phyloP scores from a whole-genome alignment of 2,888 invertebrate species.

The Cryptus armator region DNA sequence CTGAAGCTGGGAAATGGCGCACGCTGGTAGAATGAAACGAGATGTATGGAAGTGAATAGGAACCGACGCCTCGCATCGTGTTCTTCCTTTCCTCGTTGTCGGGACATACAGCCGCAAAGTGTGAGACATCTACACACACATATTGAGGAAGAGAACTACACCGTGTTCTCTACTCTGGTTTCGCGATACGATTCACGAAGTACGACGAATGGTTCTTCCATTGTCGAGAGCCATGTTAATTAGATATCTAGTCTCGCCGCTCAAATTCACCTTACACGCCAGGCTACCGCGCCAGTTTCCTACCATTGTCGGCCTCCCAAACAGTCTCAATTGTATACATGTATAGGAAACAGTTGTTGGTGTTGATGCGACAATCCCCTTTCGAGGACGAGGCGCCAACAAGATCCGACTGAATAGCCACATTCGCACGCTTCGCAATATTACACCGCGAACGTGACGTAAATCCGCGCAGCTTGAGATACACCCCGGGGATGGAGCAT shows the following conservation, averaged over 20 bases:
- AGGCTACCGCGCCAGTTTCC: constrained; percentile 53
- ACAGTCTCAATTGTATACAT: constrained; percentile 12
- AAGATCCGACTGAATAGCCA: constrained; percentile 72
- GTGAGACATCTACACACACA: constrained; percentile 2
- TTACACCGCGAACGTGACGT: constrained; percentile 78
- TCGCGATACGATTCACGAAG: constrained; percentile 81
- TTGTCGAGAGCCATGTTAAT: constrained; percentile 83
- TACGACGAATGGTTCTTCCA: constrained; percentile 82
- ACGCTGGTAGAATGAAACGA: constrained; percentile 28
- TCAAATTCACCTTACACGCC: constrained; percentile 82
- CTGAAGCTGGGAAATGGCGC: constrained; percentile 42
- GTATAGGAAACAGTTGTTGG: not conserved
- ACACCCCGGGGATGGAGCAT: constrained; percentile 25
- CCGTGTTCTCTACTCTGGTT: constrained; percentile 30
- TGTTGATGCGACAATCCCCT: constrained; percentile 55
- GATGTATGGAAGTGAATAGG: constrained; percentile 53
- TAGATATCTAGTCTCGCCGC: constrained; percentile 83
- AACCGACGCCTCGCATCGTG: constrained; percentile 9
- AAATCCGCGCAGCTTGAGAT: constrained; percentile 74
- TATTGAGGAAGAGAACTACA: constrained; percentile 24
- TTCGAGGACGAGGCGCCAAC: constrained; percentile 69
- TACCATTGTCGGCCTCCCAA: constrained; percentile 51
- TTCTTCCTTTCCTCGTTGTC: constrained; percentile 57
- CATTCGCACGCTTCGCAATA: constrained; percentile 74
- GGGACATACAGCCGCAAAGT: constrained; percentile 40